Evolutionary conservation across 2,797 vertebrate species (phyloP).

Genomic region (Ctenochaetus hawaiiensis): DNA sequence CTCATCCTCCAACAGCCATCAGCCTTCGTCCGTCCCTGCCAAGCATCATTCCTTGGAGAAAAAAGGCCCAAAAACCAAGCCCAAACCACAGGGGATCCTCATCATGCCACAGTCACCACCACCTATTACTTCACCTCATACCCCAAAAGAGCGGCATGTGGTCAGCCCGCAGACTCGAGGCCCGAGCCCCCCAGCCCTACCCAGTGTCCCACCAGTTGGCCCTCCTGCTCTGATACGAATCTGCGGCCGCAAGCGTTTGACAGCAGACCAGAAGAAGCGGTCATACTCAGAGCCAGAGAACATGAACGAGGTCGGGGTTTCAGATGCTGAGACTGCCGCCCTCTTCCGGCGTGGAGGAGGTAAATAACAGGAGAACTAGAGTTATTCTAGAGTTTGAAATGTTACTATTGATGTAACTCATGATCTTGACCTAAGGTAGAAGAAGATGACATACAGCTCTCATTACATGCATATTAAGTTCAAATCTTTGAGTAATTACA

Average conservation of each 20-base stretch:
- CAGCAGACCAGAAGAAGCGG: conserved; percentile 91
- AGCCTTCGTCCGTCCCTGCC: conserved; percentile 49
- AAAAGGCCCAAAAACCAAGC: conserved; percentile 84
- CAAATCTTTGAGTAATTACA: no score
- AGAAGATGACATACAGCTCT: no score
- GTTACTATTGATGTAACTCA: no score
- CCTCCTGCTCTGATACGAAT: conserved; percentile 81
- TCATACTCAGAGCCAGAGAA: conserved; percentile 96
- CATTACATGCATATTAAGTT: no score
- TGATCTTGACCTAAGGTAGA: no score
- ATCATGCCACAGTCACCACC: conserved; percentile 15
- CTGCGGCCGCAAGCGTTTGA: conserved; percentile 91
- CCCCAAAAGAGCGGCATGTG: conserved; percentile 90
- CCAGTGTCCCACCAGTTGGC: conserved; percentile 74
- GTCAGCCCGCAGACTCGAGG: conserved; percentile 81
- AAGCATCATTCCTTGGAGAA: conserved; percentile 83
- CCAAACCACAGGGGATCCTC: conserved; percentile 74
- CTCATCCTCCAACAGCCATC: conserved; percentile 36
- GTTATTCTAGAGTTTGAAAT: no score
- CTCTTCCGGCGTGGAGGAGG: conserved; percentile 78
- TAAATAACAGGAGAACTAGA: conserved; percentile 29
- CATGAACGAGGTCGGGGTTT: conserved; percentile 93
- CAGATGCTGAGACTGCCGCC: conserved; percentile 74
- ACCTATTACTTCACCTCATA: conserved; percentile 84
- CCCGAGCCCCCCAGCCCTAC: conserved; percentile 69